Conservation (phyloP, 2,113 vertebrate genomes). For the Gallinago media region DNA sequence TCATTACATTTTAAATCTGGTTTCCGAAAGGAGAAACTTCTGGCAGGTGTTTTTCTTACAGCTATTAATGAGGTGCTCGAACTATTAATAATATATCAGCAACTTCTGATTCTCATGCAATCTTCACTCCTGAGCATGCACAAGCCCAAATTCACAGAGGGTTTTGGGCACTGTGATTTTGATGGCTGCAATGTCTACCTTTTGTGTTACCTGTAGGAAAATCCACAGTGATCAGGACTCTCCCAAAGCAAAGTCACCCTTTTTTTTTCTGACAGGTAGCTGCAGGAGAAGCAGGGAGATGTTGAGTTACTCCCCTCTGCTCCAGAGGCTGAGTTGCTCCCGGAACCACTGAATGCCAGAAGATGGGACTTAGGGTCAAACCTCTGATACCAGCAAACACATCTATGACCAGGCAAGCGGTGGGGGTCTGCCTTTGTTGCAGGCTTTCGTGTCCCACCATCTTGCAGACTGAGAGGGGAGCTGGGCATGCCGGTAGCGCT, state of each 20-base stretch:
- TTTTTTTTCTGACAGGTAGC: not conserved
- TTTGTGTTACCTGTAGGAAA: not conserved
- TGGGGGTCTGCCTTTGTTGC: not conserved
- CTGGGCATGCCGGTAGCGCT: not conserved
- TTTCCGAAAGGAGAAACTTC: not conserved
- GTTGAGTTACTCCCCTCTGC: not conserved
- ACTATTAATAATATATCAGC: not conserved
- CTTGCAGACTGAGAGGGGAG: not conserved
- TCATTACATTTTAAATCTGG: not conserved
- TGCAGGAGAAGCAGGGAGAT: not conserved
- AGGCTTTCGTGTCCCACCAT: not conserved
- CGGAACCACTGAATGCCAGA: not conserved
- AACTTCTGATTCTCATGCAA: not conserved
- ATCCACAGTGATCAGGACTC: rapidly evolving
- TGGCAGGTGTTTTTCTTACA: not conserved
- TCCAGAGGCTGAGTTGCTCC: not conserved
- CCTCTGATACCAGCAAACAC: not conserved
- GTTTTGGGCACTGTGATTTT: not conserved
- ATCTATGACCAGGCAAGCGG: not conserved
- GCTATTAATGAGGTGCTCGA: not conserved
- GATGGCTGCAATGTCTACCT: not conserved
- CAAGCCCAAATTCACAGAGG: not conserved
- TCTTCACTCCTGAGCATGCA: not conserved
- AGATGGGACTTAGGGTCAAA: not conserved
- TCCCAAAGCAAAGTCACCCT: not conserved